Base-by-base conservation (phyloP, 1,140 invertebrate species). In the Conus betulinus region DNA sequence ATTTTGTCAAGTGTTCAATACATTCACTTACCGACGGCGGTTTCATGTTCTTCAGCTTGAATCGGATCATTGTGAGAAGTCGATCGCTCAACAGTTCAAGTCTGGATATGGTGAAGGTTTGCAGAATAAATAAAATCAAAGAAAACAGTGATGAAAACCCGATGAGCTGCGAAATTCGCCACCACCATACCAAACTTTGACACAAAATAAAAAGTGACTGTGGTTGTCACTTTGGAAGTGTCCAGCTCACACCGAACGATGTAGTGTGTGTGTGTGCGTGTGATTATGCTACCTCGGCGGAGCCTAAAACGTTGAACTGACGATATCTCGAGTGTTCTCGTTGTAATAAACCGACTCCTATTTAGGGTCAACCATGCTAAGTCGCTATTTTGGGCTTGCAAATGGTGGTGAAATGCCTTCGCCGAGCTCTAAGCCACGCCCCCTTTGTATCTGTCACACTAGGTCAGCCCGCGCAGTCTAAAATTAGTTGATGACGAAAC, bases 331-430 rank as follows among this genome's bases (percentile, higher is more conserved):
- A 4, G 6, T n/a, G 23, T 23, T 71, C 67, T 71, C 67, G 67
- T 71, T 71, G 20, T 71, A 20, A 71, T 71, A 23, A 71, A 71
- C 67, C 23, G 67, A 20, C 20, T 71, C 67, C 7, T n/a, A 20
- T n/a, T 6, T n/a, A 20, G 67, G 67, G 67, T 71, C 67, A 71
- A 71, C 67, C 67, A 71, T 23, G 67, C 67, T 71, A 71, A 71
- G 8, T 20, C 20, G 67, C 67, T 71, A 71, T 71, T 71, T 71
- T 71, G 53, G 74, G 15, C 11, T 87, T 87, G 85, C 84, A 86
- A 51, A n/a, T 17, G 71, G 85, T 87, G 71, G 85, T 87, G 85
- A 53, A 87, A 87, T 87, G 4, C 51, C 82, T 84, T 5, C 10
- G 79, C 20, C 60, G 39, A 60, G 15, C 57, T 8, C 57, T 60